Base-by-base conservation (phyloP, 2,113 vertebrate species). In the Hiodon tergisus region DNA sequence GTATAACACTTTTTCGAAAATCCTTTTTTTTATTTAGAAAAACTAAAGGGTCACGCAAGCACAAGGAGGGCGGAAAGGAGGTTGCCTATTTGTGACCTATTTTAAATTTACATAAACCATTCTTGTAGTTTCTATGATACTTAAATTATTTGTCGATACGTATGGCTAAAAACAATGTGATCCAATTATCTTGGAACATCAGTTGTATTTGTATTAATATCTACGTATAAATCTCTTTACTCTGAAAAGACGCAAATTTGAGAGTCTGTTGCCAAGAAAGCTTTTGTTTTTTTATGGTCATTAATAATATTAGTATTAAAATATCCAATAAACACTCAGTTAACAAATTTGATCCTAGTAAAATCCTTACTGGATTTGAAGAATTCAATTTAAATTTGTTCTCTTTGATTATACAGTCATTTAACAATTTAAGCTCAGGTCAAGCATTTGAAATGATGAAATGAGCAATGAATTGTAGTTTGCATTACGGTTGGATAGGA, bases 181-280 rank as follows among this genome's bases (percentile, higher is more conserved):
- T 31, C 17, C 52, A 17, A 9, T 16, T 50, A 16, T 69, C 51
- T 69, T 51, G 53, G 52, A 54, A 54, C 53, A 51, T 69, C 67
- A 69, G 67, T 11, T 7, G 6, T 31, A 51, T 67, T 66, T 54
- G n/a, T 74, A 48, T 74, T 66, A 57, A 73, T 65, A 31, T 3
- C 51, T 5, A 11, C 13, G 9, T 51, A 52, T 52, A 72, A 72
- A 53, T 52, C 11, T 6, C 31, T 65, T 47, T 65, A 31, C 62
- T 46, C 62, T 31, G 17, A 65, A 47, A 65, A 46, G 6, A 65
- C 31, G 10, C 62, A 8, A 65, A 16, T 46, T 2, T 3, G 16
- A 63, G n/a, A 63, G 3, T 63, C 61, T 66, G 63, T 48, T 66
- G 8, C 8, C 48, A 47, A 11, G 63, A 47, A 48, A 66, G 63